Evolutionary conservation across 2,888 invertebrate genomes (phyloP).

Genomic region (Acanthopleura granulata): DNA sequence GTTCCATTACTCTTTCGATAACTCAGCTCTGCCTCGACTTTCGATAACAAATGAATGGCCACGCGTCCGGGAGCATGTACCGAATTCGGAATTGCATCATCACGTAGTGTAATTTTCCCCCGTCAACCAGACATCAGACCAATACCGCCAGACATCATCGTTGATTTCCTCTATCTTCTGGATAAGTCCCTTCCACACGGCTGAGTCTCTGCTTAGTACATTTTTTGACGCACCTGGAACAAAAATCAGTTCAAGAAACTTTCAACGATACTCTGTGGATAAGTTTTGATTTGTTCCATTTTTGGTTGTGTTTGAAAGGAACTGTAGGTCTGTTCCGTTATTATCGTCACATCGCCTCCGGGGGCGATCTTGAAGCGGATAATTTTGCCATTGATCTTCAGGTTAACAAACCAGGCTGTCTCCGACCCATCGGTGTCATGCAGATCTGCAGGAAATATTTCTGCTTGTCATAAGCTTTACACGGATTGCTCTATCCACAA

Average conservation of each 20-base stretch:
- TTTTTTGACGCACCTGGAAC: background rate
- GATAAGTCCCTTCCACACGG: slow-evolving; percentile 19
- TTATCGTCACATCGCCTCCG: slow-evolving; percentile 20
- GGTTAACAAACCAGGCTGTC: slow-evolving; percentile 12
- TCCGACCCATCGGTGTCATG: slow-evolving; percentile 8
- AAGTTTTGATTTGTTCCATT: background rate
- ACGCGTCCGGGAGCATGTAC: slow-evolving; percentile 1
- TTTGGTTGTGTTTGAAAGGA: background rate
- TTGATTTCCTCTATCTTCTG: slow-evolving; percentile 13
- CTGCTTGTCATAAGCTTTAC: background rate
- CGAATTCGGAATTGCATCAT: slow-evolving; percentile 22
- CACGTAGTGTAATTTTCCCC: slow-evolving; percentile 18
- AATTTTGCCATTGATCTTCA: slow-evolving; percentile 1
- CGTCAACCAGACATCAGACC: slow-evolving; percentile 19
- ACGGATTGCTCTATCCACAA: no score
- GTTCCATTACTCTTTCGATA: no score
- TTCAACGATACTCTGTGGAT: slow-evolving; percentile 2
- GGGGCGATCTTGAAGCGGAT: slow-evolving; percentile 21
- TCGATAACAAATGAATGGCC: no score
- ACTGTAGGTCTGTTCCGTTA: slow-evolving; percentile 7
- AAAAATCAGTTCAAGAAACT: background rate
- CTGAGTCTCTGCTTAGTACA: slow-evolving; percentile 20
- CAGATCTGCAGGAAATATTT: slow-evolving; percentile 17
- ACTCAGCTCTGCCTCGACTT: no score
- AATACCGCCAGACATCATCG: slow-evolving; percentile 13